A percentile compares a stretch with the other conserved stretches of the same genome.
These are phyloP conservation scores for Drosophila seguyi DNA, from an alignment of 1,140 invertebrate genomes.

Conservation along the genomic window DNA sequence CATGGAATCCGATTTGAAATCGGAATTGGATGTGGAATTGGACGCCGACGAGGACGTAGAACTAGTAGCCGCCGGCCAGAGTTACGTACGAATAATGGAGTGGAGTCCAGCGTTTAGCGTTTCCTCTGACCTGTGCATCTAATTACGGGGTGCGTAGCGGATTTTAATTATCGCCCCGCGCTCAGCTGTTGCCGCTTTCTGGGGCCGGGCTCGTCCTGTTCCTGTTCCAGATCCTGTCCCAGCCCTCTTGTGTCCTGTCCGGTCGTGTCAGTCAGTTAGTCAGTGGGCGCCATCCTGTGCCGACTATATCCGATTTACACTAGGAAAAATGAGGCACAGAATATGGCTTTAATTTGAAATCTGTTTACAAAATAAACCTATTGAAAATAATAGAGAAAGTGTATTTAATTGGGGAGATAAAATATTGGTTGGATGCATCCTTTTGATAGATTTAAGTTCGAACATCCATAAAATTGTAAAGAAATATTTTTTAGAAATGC, in stretches of 20 bases:
- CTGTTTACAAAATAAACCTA: neutral
- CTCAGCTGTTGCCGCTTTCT: conserved; percentile 69
- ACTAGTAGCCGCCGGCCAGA: conserved; percentile 20
- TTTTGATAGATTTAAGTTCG: neutral
- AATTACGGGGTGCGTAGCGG: conserved; percentile 79
- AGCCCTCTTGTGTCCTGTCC: conserved; percentile 25
- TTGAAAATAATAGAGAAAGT: neutral
- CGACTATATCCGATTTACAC: conserved; percentile 9
- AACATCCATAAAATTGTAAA: too few relatives aligned
- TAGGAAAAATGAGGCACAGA: neutral
- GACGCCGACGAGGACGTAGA: neutral
- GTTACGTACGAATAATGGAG: conserved; percentile 23
- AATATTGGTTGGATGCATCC: neutral
- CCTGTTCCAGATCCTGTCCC: conserved; percentile 30
- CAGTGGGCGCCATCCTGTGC: conserved; percentile 42
- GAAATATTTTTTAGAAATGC: neutral
- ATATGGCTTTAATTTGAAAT: neutral
- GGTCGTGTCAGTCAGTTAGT: conserved; percentile 51
- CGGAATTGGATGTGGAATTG: conserved; percentile 49
- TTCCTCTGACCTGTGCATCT: conserved; percentile 60
- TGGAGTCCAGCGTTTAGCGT: conserved; percentile 30
- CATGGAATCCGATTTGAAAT: conserved; percentile 32
- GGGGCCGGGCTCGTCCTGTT: conserved; percentile 24
- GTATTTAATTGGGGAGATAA: neutral
- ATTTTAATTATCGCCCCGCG: conserved; percentile 75